Percentiles rank a stretch among this genome's conserved stretches.
Conservation (phyloP, 1,140 invertebrate genomes). For the Nasonia vitripennis region DNA sequence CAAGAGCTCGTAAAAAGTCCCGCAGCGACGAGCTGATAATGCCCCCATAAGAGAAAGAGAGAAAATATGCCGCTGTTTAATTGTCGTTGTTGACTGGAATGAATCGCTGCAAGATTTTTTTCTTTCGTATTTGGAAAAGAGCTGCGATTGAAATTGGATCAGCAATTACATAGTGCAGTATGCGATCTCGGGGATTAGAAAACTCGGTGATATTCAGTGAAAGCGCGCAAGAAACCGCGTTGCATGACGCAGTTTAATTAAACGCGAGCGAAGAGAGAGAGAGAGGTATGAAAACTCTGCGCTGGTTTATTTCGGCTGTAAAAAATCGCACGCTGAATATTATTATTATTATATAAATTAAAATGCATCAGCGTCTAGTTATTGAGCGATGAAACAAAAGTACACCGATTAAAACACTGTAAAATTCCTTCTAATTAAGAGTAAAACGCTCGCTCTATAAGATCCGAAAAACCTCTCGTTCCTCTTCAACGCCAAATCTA, state of each 20-base stretch:
- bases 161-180: not conserved
- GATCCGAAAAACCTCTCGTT: not conserved
- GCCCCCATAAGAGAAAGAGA: not conserved
- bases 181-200: not conserved
- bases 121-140: not conserved
- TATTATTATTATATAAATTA: no score
- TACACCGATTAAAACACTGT: not conserved
- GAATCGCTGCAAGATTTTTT: not conserved
- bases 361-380: no score
- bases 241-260: not conserved
- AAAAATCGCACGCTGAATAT: no score
- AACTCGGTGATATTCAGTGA: not conserved
- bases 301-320: no score
- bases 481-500: constrained; percentile 14
- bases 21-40: constrained; percentile 24
- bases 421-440: not conserved
- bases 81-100: not conserved
- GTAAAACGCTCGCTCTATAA: not conserved
- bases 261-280: not conserved
- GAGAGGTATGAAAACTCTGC: not conserved
- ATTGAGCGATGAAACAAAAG: not conserved
- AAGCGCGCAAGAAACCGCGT: not conserved
- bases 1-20: constrained; percentile 44
- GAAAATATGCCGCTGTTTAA: constrained; percentile 18
- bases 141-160: not conserved